Base-by-base conservation (phyloP, 2,113 vertebrate genomes). In the Ursus arctos region DNA sequence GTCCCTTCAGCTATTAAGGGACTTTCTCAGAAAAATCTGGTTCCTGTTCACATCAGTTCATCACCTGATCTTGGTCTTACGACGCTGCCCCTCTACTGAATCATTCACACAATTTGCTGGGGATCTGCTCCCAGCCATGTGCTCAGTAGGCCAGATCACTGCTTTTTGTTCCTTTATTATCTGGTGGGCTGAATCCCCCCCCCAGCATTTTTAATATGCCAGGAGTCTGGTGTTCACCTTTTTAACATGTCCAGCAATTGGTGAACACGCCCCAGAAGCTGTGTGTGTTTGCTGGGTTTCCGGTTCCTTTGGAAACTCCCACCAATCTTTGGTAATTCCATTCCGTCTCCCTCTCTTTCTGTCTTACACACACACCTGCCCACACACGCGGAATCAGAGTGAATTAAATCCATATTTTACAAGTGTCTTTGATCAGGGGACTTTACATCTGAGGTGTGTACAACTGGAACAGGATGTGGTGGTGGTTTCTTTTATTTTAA, bases 351-450 rank as follows among this genome's bases (percentile, higher is more conserved):
- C 63, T 53, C 63, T 67, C 33, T 13, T 5, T 83, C 28, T 69
- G 24, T 53, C 63, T 8, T 9, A 59, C 19, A 6, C 36, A 24
- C 47, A 33, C 55, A 24, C 22, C 19, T 15, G 18, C 10, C 2
- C 59, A 2, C 12, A 2, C 26, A 43, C 24, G 19, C 1, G 2
- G 21, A 28, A 76, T 61, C 47, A 77, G 36, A 65, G 53, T 79
- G 49, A 96, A 81, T 16, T 92, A 85, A 77, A 83, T 31, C 63
- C 71, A 28, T 43, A 77, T 79, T 97, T 83, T 74, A 63, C 57
- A 87, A 82, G 31, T 31, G 53, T 57, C 61, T 96, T 74, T 59
- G 55, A 74, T 43, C 43, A 47, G 69, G 24, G 61, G 33, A 11
- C 36, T 76, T 40, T 84, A 15, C 8, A 33, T 81, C 21, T 33